These are phyloP conservation scores for Tragelaphus scriptus DNA, from an alignment of 2,113 vertebrate genomes.

Conservation along the genomic window DNA sequence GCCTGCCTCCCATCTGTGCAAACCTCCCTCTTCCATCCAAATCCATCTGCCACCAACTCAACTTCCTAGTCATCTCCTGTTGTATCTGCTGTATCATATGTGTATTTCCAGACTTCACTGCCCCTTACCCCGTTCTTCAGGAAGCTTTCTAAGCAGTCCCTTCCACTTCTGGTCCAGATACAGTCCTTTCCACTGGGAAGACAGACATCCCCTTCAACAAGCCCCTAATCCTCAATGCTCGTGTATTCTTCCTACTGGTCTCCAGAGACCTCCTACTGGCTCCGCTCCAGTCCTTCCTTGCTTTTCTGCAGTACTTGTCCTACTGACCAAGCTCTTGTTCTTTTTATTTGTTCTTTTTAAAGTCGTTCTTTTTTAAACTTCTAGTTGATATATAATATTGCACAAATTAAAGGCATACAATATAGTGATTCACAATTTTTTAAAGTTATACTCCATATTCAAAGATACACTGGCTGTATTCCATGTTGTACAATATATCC, in stretches of 20 bases:
- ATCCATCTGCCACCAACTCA: not conserved
- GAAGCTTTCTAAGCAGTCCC: not conserved
- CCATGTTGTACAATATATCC: not conserved
- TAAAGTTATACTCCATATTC: not conserved
- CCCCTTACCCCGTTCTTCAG: not conserved
- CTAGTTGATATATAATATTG: not conserved
- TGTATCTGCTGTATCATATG: not conserved
- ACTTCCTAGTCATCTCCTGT: not conserved
- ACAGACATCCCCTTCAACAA: not conserved
- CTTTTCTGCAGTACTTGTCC: not conserved
- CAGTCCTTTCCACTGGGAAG: not conserved
- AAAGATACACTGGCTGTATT: not conserved
- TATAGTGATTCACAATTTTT: not conserved
- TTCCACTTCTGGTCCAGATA: not conserved
- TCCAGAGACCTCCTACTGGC: not conserved
- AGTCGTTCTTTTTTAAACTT: not conserved
- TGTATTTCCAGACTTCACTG: not conserved
- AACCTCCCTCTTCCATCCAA: not conserved
- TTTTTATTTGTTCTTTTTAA: not conserved
- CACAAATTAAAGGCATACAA: not conserved
- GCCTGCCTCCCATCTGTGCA: fast-evolving
- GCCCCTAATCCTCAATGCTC: not conserved
- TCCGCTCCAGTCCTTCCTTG: not conserved
- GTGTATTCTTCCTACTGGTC: not conserved
- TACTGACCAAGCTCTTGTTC: not conserved